Base-by-base conservation (phyloP, 2,113 vertebrate species). In the Mionectes macconnelli region DNA sequence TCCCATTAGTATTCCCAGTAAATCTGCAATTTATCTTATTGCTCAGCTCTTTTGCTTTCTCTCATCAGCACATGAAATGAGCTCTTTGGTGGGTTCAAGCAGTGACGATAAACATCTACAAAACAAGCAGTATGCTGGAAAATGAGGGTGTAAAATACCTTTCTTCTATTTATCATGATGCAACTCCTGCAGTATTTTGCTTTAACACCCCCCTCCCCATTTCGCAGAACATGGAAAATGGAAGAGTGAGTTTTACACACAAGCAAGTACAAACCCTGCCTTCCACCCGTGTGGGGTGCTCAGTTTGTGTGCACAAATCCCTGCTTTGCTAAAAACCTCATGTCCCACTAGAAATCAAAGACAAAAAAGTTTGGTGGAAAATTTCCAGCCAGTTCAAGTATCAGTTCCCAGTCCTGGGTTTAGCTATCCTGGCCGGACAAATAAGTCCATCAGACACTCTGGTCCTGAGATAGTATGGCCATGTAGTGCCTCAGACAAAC, bases 1-100 rank as follows among this genome's bases (percentile, higher is more conserved):
- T 4, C 28, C 53, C 0, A 0, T 40, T 63, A 33, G 9, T 42
- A 53, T 37, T 73, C 64, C 16, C 31, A 50, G 12, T 53, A 75
- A 63, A 77, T 69, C 23, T 75, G 15, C 12, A 24, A 2, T 16
- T 42, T 23, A 33, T n/a, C n/a, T 66, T 35, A 47, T 67, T 55
- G 56, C 42, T 74, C 69, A 63, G 5, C 6, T 44, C 24, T n/a
- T 59, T 74, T 74, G 42, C 27, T 90, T 69, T 77, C 14, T 50
- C 35, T 66, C 35, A n/a, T 47, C 63, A 67, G 13, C 17, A 10
- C 10, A 6, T 12, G 10, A 80, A 35, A 66, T 68, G 33, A 87
- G 60, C 21, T 35, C 59, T 87, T 50, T 27, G 42, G 31, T 42
- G 35, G 18, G 17, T 68, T 49, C 0, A 0, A 91, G 47, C 31